These are phyloP conservation scores for Ctena decussata DNA, from an alignment of 2,888 invertebrate species.

Conservation along the genomic window DNA sequence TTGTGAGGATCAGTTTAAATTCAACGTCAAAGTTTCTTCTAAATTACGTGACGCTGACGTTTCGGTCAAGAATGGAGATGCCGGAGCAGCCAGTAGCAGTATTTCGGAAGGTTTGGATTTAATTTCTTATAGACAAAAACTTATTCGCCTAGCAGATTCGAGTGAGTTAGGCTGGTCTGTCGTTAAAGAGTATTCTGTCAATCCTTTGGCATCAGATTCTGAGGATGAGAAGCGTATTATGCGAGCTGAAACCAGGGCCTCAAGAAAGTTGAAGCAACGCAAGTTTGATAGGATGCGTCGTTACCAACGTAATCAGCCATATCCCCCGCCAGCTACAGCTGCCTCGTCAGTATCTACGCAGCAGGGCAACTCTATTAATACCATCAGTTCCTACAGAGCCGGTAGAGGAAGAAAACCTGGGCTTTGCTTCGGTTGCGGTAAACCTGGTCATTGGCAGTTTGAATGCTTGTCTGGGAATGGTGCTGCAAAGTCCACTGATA, in stretches of 20 bases:
- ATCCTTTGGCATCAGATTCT: not conserved
- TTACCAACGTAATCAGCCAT: not conserved
- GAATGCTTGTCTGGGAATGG: not conserved
- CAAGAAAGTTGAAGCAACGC: not conserved
- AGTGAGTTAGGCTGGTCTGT: not conserved
- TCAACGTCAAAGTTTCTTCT: not conserved
- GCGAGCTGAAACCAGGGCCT: not conserved
- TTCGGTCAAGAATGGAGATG: no score
- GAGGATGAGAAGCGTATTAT: not conserved
- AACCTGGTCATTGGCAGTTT: not conserved
- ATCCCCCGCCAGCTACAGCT: not conserved
- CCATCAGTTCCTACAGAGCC: not conserved
- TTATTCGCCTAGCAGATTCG: conserved; percentile 6
- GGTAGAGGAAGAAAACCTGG: not conserved
- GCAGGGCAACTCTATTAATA: no score
- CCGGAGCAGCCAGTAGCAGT: not conserved
- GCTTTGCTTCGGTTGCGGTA: not conserved
- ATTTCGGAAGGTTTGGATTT: conserved; percentile 10
- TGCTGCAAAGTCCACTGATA: not conserved
- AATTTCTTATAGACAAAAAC: not conserved
- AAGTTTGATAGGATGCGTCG: not conserved
- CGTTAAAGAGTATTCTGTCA: not conserved
- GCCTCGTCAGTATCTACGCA: not conserved
- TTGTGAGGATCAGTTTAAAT: conserved; percentile 13
- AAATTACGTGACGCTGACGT: not conserved